These are phyloP conservation scores for Sebastes oblongus DNA, from an alignment of 2,797 vertebrate species.

Conservation along the genomic window DNA sequence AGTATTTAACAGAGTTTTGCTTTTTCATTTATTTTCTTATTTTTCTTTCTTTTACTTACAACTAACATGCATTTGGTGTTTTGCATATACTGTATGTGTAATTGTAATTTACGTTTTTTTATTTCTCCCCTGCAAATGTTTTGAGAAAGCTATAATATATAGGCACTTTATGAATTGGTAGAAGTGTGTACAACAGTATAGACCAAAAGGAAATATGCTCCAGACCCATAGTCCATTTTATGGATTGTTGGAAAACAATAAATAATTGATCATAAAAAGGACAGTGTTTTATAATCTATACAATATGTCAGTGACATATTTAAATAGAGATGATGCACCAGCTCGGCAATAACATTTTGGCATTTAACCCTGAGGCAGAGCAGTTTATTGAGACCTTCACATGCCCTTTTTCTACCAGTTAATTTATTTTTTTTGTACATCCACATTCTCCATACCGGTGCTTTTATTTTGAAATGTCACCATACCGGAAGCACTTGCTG, in stretches of 20 bases:
- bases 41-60: background rate
- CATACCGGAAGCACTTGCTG: slow-evolving; percentile 19
- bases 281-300: background rate
- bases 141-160: background rate
- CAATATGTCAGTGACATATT: background rate
- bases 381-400: background rate
- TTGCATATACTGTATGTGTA: background rate
- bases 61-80: background rate
- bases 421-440: background rate
- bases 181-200: background rate
- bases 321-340: background rate
- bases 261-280: background rate
- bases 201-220: background rate
- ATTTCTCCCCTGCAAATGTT: background rate
- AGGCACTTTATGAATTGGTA: background rate
- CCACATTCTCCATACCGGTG: fast-evolving
- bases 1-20: background rate
- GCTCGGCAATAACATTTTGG: background rate
- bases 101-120: background rate
- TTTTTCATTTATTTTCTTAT: background rate
- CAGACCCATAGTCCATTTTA: background rate
- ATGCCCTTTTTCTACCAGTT: background rate
- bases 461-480: slow-evolving; percentile 64
- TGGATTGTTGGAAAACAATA: background rate
- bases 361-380: background rate